Evolutionary conservation across 2,113 vertebrate species (phyloP).

Genomic region (Alces alces): DNA sequence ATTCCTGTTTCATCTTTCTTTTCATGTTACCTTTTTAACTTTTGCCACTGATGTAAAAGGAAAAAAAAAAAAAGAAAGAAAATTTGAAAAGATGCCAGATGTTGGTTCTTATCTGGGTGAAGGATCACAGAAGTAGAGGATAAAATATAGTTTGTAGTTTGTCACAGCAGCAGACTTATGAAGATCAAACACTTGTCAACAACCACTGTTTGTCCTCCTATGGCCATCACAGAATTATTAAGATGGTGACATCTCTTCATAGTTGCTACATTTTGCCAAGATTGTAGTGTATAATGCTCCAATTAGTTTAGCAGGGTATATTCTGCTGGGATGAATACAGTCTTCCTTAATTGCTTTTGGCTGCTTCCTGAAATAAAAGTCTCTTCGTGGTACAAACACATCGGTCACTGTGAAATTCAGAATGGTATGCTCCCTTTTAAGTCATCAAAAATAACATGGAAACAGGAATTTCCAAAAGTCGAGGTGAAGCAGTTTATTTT

Average conservation of each 20-base stretch:
- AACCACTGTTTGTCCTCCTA: constrained; percentile 82
- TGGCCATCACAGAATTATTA: constrained; percentile 74
- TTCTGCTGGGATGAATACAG: neutral
- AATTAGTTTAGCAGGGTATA: constrained; percentile 68
- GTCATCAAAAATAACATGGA: constrained; percentile 36
- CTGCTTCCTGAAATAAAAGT: constrained; percentile 52
- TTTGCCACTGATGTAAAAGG: constrained; percentile 85
- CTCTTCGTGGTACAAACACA: constrained; percentile 30
- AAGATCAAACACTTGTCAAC: constrained; percentile 84
- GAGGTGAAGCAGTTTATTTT: constrained; percentile 40
- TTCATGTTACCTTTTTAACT: constrained; percentile 90
- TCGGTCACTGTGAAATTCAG: constrained; percentile 40
- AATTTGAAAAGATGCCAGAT: constrained; percentile 86
- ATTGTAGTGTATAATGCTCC: constrained; percentile 60
- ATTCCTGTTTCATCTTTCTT: constrained; percentile 88
- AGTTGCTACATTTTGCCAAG: constrained; percentile 51
- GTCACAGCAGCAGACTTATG: constrained; percentile 75
- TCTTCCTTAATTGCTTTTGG: constrained; percentile 50
- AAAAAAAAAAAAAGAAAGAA: constrained; percentile 73
- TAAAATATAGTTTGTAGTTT: constrained; percentile 80
- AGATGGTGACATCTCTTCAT: constrained; percentile 60
- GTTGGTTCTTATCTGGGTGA: constrained; percentile 84
- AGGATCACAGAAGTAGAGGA: constrained; percentile 83
- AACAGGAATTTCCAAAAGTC: constrained; percentile 35
- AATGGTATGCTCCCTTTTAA: constrained; percentile 27